These are phyloP conservation scores for Coleophora deauratella DNA, from an alignment of 2,888 invertebrate genomes.

Conservation along the genomic window DNA sequence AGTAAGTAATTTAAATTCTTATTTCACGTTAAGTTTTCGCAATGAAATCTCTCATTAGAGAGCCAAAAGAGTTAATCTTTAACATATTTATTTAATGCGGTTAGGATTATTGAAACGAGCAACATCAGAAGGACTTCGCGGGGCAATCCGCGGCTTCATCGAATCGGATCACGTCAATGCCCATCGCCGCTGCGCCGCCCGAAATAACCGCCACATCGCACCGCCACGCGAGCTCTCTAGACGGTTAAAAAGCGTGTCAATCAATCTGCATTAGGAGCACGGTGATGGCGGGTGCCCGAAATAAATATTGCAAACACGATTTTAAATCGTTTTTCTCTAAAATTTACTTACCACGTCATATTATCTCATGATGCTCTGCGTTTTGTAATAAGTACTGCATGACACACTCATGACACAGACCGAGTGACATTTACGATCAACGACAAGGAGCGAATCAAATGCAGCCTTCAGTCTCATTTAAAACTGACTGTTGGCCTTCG, in stretches of 20 bases:
- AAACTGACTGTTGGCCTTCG: slow-evolving; percentile 58
- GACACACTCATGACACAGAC: slow-evolving; percentile 12
- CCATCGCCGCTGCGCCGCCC: slow-evolving; percentile 46
- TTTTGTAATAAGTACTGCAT: slow-evolving; percentile 24
- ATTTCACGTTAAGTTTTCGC: slow-evolving; percentile 18
- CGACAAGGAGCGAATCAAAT: slow-evolving; percentile 38
- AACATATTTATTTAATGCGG: too few species aligned
- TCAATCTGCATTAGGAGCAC: slow-evolving; percentile 50
- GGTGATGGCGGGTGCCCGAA: slow-evolving; percentile 30
- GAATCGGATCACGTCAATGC: slow-evolving; percentile 62
- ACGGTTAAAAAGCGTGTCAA: slow-evolving; percentile 58
- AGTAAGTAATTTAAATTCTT: slow-evolving; percentile 8
- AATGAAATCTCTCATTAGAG: too few species aligned
- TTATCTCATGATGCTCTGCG: slow-evolving; percentile 12
- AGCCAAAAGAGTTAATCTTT: too few species aligned
- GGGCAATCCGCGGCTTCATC: slow-evolving; percentile 51
- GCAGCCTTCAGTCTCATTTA: slow-evolving; percentile 45
- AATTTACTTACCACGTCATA: not conserved
- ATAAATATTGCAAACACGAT: slow-evolving; percentile 25
- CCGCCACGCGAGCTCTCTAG: slow-evolving; percentile 38
- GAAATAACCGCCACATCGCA: slow-evolving; percentile 39
- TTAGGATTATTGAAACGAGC: too few species aligned
- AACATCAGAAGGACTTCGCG: slow-evolving; percentile 41
- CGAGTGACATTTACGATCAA: slow-evolving; percentile 54
- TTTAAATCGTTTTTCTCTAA: not conserved